Percentiles rank a stretch among this genome's conserved stretches.
These are phyloP conservation scores for Crenichthys baileyi DNA, from an alignment of 2,797 vertebrate species.

Conservation along the genomic window DNA sequence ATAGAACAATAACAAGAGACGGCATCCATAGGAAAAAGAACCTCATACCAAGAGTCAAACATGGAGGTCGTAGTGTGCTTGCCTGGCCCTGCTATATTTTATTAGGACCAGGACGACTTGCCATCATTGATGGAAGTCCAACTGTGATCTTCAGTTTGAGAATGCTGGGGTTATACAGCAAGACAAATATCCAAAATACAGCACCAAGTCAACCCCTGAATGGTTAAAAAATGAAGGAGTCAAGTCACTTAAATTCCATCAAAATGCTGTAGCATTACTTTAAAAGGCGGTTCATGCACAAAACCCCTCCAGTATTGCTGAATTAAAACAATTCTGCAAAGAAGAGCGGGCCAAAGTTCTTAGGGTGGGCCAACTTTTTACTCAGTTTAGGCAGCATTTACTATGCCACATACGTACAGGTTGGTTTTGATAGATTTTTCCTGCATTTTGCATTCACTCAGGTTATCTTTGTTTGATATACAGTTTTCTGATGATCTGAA, in stretches of 20 bases:
- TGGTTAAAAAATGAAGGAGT: neutral
- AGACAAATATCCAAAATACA: no score
- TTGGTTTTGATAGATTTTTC: neutral
- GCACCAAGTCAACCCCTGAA: neutral
- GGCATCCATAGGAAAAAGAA: neutral
- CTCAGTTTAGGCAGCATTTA: neutral
- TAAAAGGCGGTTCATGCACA: neutral
- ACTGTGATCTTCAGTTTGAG: no score
- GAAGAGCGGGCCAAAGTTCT: neutral
- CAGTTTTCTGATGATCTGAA: neutral
- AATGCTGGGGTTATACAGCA: no score
- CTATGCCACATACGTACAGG: neutral
- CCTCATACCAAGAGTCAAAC: no score
- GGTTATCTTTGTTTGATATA: neutral
- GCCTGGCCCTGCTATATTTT: no score
- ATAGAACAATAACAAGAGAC: neutral
- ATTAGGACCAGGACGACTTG: no score
- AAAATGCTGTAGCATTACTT: neutral
- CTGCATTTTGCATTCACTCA: neutral
- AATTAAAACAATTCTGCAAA: neutral
- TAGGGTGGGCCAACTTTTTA: neutral
- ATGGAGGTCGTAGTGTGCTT: no score
- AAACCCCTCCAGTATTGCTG: neutral
- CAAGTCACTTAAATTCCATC: neutral
- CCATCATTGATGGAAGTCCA: no score